phyloP scores from a whole-genome alignment of 2,888 invertebrate species.

The Isoperla grammatica region DNA sequence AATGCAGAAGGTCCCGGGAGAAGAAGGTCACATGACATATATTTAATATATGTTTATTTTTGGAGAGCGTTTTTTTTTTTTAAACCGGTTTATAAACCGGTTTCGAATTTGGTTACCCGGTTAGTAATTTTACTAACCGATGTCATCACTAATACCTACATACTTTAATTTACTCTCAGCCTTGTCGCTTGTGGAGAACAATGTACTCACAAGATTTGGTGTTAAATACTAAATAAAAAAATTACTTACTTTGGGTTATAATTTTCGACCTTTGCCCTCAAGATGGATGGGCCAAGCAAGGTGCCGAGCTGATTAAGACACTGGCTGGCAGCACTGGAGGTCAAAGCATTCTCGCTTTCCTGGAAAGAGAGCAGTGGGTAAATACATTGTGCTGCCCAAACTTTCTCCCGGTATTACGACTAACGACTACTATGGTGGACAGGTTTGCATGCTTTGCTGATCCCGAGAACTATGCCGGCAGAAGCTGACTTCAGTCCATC shows the following conservation, averaged over 20 bases:
- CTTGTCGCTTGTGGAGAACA: neutral
- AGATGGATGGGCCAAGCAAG: constrained; percentile 47
- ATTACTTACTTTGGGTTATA: constrained; percentile 44
- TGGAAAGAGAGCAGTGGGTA: constrained; percentile 35
- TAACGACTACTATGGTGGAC: too few relatives aligned
- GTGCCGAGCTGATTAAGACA: constrained; percentile 44
- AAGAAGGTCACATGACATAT: too few relatives aligned
- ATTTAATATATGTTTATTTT: too few relatives aligned
- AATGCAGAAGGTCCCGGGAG: too few relatives aligned
- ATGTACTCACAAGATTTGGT: too few relatives aligned
- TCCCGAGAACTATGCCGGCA: too few relatives aligned
- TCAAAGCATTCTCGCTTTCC: constrained; percentile 48
- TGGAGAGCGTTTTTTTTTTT: too few relatives aligned
- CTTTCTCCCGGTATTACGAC: neutral
- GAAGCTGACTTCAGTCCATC: too few relatives aligned
- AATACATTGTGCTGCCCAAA: too few relatives aligned
- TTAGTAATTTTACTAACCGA: too few relatives aligned
- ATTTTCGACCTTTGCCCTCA: constrained; percentile 47
- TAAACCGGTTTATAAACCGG: neutral
- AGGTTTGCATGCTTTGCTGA: too few relatives aligned
- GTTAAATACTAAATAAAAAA: neutral
- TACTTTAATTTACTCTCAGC: neutral
- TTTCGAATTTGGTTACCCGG: too few relatives aligned
- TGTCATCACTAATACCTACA: neutral
- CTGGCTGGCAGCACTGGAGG: constrained; percentile 46